Base-by-base conservation (phyloP, 2,113 vertebrate genomes). In the Daphoenositta chrysoptera region DNA sequence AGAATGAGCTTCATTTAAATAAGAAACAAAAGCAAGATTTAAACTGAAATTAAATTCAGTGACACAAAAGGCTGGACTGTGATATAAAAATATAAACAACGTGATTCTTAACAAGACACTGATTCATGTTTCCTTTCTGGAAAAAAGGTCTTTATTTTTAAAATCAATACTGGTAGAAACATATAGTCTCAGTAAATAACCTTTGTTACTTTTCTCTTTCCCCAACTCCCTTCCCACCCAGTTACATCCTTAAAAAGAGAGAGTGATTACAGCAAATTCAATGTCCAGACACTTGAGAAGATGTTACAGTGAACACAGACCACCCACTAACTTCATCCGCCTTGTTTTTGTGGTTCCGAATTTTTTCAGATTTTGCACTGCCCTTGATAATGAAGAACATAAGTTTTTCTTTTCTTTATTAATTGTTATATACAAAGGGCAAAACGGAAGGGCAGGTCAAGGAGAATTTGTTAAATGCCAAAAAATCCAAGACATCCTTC, bases 241-340 rank as follows among this genome's bases (percentile, higher is more conserved):
- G 56, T 83, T 78, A 53, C 19, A 47, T 56, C 48, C 76, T 92
- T 90, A 53, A 33, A 81, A 81, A 96, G 57, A 14, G 2, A 91
- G 79, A 89, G 51, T 8, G 20, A 81, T 77, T 96, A 81, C 22
- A 88, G 63, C 44, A 93, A 88, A 90, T 73, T 88, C 89, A 61
- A 18, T 33, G 56, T 91, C 83, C 87, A 85, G 82, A 83, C 72
- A 80, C 63, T 94, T 21, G 16, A 64, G 56, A 91, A 89, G 56
- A 95, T 37, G 40, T 87, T 88, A 18, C 39, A 87, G 64, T 35
- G 83, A 89, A 75, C 53, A 78, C 40, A 94, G 94, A 94, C 96
- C 95, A 95, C 93, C 94, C 94, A 96, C 82, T 61, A 60, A 66
- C 71, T 97, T 90, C 20, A 83, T 68, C 40, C 64, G 68, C 30